Percentiles rank a stretch among this genome's conserved stretches.
Conservation (phyloP, 1,140 invertebrate species). For the Nasonia vitripennis region DNA sequence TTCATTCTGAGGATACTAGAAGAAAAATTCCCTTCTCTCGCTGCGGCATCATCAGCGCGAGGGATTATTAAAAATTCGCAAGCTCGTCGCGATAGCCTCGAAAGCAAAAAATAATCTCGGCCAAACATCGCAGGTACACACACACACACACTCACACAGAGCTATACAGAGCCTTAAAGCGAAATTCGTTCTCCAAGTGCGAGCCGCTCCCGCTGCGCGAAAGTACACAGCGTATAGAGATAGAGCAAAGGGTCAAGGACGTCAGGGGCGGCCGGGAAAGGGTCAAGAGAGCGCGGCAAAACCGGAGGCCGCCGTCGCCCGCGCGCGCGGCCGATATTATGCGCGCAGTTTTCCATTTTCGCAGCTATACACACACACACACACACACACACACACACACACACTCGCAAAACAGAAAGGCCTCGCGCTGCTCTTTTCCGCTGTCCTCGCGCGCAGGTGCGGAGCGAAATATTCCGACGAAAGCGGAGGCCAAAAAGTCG, state of each 20-base stretch:
- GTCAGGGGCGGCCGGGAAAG: conserved; percentile 21
- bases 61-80: background rate
- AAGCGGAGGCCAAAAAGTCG: background rate
- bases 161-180: background rate
- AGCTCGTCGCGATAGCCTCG: background rate
- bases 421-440: conserved; percentile 3
- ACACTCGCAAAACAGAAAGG: background rate
- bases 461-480: background rate
- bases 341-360: conserved; percentile 1
- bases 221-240: background rate
- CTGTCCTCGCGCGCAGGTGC: background rate
- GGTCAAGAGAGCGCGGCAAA: conserved; percentile 46
- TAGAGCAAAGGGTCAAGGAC: conserved; percentile 51
- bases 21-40: background rate
- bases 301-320: background rate
- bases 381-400: background rate
- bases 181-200: conserved; percentile 19
- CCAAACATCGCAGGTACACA: background rate
- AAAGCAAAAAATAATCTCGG: background rate
- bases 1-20: no score
- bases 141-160: no score
- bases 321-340: background rate
- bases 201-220: background rate
- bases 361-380: background rate
- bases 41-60: background rate